Evolutionary conservation across 1,140 invertebrate species (phyloP), one percentile per base, ranked within the genome.

Genomic region (Drosophila baimaii): DNA sequence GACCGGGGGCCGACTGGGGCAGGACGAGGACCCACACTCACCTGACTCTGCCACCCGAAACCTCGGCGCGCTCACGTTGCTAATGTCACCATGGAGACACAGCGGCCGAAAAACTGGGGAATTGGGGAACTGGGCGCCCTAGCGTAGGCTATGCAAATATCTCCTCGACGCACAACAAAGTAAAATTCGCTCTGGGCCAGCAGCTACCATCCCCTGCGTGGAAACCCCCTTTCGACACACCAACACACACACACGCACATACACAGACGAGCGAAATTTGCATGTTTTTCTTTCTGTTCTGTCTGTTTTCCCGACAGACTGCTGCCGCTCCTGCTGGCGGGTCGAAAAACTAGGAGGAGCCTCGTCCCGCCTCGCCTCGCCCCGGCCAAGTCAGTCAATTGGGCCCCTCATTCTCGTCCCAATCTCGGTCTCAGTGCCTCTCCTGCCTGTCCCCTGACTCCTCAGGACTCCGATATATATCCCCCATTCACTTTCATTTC

Each of bases 1-100:
- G 5, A 17, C 7, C n/a, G 12, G 29, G 13, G 27, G 23, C n/a
- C n/a, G n/a, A n/a, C 13, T 21, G n/a, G 41, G 29, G 39, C 31
- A n/a, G 41, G 35, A 21, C 33, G 59, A 35, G 56, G 66, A 46
- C 52, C 79, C 57, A 61, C 65, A 62, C 70, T 68, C 69, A 85
- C 82, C 82, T 85, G 82, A 68, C 75, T 72, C 62, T 51, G 61
- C 58, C 47, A 39, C 23, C 44, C 71, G 39, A 73, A 74, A 58
- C 47, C 59, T 57, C 46, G 33, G 37, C 71, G 17, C 73, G 65
- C 27, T 56, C 64, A 75, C 71, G 44, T 66, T 79, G 84, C 76
- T 89, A 89, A 88, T 88, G 83, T 88, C 83, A 77, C 83, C 83
- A 88, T 89, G 72, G 83, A 83, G 83, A 88, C 83, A 59, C 44